Base-by-base conservation (phyloP, 1,140 invertebrate genomes). In the Drosophila repletoides region DNA sequence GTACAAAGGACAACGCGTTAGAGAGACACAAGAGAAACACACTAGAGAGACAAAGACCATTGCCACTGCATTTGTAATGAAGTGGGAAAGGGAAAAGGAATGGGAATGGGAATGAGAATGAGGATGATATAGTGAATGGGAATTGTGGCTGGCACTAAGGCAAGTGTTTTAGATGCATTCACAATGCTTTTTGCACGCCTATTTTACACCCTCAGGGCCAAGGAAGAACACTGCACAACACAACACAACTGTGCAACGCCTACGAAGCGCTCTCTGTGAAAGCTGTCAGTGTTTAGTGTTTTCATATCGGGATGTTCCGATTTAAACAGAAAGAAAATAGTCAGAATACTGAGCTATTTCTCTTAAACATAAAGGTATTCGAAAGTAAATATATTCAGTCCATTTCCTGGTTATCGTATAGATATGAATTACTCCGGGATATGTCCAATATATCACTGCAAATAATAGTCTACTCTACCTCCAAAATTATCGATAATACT, bases 1-100 rank as follows among this genome's bases (percentile, higher is more conserved):
- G 67, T 86, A 86, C 79, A 86, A 84, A 86, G 60, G 40, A 63
- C 34, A 43, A 28, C 36, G 33, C 46, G 34, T 31, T 26, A 29
- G 26, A 24, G 26, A 29, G 48, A 55, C 24, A 63, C 2, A 15
- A 36, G 15, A 51, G 15, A 21, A 2, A 36, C 28, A 26, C 5
- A 7, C 15, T 10, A 9, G 31, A 12, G 15, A 14, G 38, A 26
- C 40, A 43, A 43, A 38, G 10, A 55, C 48, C 45, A 40, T n/a
- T n/a, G n/a, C n/a, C 45, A 15, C 28, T 60, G 73, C 74, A 61
- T 60, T 84, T 46, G 64, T 79, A 83, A 84, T 84, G 70, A 70
- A 84, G 49, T 58, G 66, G 46, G 28, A 6, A 38, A 28, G 26
- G 10, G 38, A 22, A 21, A 15, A 9, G 24, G 60, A 49, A 51